phyloP scores from a whole-genome alignment of 2,797 vertebrate species.

The Enoplosus armatus region DNA sequence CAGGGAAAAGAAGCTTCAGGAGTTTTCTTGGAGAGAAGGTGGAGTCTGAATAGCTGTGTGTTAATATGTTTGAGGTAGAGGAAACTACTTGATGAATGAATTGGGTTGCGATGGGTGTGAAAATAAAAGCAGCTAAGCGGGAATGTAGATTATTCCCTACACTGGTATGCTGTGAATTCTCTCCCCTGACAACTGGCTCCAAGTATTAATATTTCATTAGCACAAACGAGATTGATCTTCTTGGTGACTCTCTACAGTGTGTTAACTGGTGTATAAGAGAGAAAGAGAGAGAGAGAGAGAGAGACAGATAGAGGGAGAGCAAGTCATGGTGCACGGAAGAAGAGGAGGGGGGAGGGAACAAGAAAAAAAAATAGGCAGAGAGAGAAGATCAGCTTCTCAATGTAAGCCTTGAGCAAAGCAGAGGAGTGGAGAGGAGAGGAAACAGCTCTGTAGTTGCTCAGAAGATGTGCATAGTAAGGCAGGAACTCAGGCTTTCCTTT shows the following conservation, averaged over 20 bases:
- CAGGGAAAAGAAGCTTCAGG: constrained; percentile 26
- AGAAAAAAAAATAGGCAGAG: constrained; percentile 37
- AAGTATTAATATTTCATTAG: constrained; percentile 81
- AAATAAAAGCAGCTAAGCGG: constrained; percentile 40
- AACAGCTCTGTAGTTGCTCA: constrained; percentile 58
- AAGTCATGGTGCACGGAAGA: constrained; percentile 43
- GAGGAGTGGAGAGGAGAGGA: constrained; percentile 60
- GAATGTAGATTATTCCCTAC: constrained; percentile 57
- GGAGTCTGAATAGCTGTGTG: constrained; percentile 2
- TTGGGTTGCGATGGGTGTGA: constrained; percentile 31
- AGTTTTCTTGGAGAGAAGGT: constrained; percentile 33
- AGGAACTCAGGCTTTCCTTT: constrained; percentile 81
- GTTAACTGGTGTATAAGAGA: constrained; percentile 49
- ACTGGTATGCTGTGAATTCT: constrained; percentile 47
- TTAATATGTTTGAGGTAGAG: constrained; percentile 21
- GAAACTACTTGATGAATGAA: constrained; percentile 29
- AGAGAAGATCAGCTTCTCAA: constrained; percentile 62
- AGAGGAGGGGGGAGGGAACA: constrained; percentile 53
- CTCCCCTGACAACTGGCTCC: constrained; percentile 63
- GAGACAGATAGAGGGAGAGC: constrained; percentile 45
- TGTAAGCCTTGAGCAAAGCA: constrained; percentile 70
- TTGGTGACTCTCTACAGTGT: constrained; percentile 66
- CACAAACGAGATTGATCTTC: constrained; percentile 81
- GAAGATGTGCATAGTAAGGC: constrained; percentile 75
- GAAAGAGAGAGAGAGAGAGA: constrained; percentile 30